Base-by-base conservation (phyloP, 2,888 invertebrate genomes). In the Drosophila falleni region DNA sequence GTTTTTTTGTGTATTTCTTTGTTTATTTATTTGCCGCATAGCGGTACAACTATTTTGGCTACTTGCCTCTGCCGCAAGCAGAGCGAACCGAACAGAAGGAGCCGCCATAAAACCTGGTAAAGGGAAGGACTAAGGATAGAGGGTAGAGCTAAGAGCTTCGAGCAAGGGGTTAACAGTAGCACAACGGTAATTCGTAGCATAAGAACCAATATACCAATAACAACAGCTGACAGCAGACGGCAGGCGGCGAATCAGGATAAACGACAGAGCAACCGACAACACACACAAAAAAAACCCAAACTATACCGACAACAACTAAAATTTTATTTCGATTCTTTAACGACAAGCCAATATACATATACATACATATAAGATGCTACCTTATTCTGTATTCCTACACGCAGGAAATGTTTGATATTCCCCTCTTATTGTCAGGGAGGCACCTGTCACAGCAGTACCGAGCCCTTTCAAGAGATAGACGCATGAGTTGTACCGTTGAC, bases 41-140 rank as follows among this genome's bases (percentile, higher is more conserved):
- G 87, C 76, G 78, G 80, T 84, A 71, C 70, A 84, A 75, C 71
- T 71, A 81, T 84, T 86, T 80, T 46, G 61, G 63, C 51, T 55
- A 42, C 59, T 56, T 53, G 69, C 39, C 51, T 29, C 41, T 68
- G 33, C 33, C 54, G 58, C 69, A 49, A 23, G 53, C 31, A 47
- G 41, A 42, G 60, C 41, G 15, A 60, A 33, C 15, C 10, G 19
- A 49, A 54, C 29, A 42, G 47, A 37, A 50, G 39, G 39, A 19
- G 70, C 15, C 42, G 70, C 15, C 42, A 44, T 47, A 51, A 37
- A 61, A 16, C 41, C 31, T 16, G 39, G 13, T 6, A 16, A 31
- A 13, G n/a, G 37, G 10, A 26, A 39, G 39, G 8, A 53, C 23
- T 9, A 23, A 6, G 51, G 37, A 10, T n/a, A n/a, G 33, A 33